Base-by-base conservation (phyloP, 2,797 vertebrate species). In the Clarias laeviceps region DNA sequence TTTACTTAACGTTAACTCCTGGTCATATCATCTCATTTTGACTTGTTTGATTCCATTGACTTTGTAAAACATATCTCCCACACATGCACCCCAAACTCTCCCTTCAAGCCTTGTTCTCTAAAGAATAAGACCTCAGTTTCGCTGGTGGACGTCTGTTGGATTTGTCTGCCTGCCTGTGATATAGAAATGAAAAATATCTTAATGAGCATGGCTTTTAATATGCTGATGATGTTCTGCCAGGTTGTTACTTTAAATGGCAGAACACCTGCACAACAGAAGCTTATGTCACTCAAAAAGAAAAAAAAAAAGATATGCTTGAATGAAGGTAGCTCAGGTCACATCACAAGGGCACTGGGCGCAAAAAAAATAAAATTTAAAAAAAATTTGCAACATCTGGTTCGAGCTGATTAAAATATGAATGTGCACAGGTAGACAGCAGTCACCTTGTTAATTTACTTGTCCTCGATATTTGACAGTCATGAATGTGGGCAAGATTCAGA, bases 201-300 rank as follows among this genome's bases (percentile, higher is more conserved):
- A 59, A 66, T 32, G 18, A 34, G 22, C 50, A 70, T 59, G 45
- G 27, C 27, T 68, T 82, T 82, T 34, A 72, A 62, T 40, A 5
- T 80, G 84, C 68, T 32, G 40, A 54, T 59, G 54, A 72, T 80
- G 73, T 57, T 64, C 61, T 64, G 81, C 9, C 18, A 24, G 80
- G 82, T 32, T 59, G 57, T 8, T 66, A 73, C 81, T 74, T 56
- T 68, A 85, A 54, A 65, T 62, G 45, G 73, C 57, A 59, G 65
- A 85, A 82, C 88, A 89, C 50, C 86, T 84, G 79, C 50, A 34
- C 79, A 40, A 54, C 37, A 45, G 76, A 74, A 69, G 45, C 59
- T 17, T 34, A 73, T 84, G 84, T 81, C 86, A 82, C 24, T 84
- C 54, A 79, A 73, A 54, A 54, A 54, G 74, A 65, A 24, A 5